Conservation (phyloP, 2,797 vertebrate species). For the Enteromius viviparus region DNA sequence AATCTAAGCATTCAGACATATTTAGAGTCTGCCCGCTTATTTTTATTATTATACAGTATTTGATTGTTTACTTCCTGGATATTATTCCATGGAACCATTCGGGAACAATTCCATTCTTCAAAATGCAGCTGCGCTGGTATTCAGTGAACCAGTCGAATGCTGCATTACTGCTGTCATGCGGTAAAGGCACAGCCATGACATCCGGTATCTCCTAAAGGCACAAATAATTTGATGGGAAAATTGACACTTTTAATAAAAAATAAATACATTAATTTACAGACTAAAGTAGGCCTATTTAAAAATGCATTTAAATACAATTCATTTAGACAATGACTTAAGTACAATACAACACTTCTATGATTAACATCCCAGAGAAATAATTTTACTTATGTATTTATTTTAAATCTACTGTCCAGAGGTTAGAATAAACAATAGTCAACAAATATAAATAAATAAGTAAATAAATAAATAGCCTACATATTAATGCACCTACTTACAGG, state of each 20-base stretch:
- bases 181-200: conserved; percentile 66
- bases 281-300: background rate
- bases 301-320: background rate
- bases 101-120: conserved; percentile 70
- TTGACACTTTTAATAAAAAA: background rate
- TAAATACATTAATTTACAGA: background rate
- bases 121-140: conserved; percentile 73
- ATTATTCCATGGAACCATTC: conserved; percentile 87
- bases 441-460: background rate
- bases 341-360: background rate
- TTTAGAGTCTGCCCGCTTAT: background rate
- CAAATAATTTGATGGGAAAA: background rate
- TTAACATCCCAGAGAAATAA: background rate
- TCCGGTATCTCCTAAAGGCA: background rate
- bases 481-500: background rate
- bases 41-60: background rate
- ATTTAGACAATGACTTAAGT: background rate
- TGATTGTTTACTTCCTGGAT: conserved; percentile 80
- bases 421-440: background rate
- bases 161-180: conserved; percentile 50
- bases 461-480: background rate
- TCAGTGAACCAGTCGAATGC: conserved; percentile 75
- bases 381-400: no score
- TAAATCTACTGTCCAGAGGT: background rate
- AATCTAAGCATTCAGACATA: background rate